Evolutionary conservation across 1,140 invertebrate species (phyloP), one percentile per base, ranked within the genome.

Genomic region (Aphaenogaster floridana): DNA sequence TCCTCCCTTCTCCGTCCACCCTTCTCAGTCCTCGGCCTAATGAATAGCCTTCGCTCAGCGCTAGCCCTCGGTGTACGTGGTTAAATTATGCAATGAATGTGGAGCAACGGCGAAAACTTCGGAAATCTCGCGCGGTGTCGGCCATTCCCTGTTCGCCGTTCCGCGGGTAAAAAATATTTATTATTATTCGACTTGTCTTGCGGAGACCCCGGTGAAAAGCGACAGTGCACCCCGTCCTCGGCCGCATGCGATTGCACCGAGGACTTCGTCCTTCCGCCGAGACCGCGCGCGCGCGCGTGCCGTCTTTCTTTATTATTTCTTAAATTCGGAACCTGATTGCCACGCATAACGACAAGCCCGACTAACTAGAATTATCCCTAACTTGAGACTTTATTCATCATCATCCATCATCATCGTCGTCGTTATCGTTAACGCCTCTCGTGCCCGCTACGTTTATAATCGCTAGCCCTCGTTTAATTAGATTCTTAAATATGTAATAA

Each of bases 401-500:
- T 78, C 66, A 50, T 63, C 63, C 66, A 54, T 78, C 66, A 50
- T 63, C 63, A 3, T 90, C 54, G 42, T 68, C 87, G 17, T 74
- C 74, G n/a, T 68, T 52, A 45, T 86, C 39, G 28, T 63, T 45
- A 63, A 36, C 63, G 7, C 52, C 21, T 76, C 48, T 64, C 42
- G 36, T 68, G 45, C 63, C 21, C 76, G 28, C 76, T 81, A 72
- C 88, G n/a, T 68, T 64, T 63, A 72, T 91, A 93, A 92, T 93
- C 87, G 91, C 93, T 94, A 94, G 91, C 92, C 69, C 91, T 94
- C 89, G 83, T 93, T 92, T 91, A 88, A 93, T 92, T 94, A 93
- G 92, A 94, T 94, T 92, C 91, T 94, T 94, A 94, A 94, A 91
- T 94, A 94, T 92, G 92, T 92, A 93, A 92, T 95, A 95, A 95